phyloP scores from a whole-genome alignment of 2,113 vertebrate genomes.

The Cyanoderma ruficeps region DNA sequence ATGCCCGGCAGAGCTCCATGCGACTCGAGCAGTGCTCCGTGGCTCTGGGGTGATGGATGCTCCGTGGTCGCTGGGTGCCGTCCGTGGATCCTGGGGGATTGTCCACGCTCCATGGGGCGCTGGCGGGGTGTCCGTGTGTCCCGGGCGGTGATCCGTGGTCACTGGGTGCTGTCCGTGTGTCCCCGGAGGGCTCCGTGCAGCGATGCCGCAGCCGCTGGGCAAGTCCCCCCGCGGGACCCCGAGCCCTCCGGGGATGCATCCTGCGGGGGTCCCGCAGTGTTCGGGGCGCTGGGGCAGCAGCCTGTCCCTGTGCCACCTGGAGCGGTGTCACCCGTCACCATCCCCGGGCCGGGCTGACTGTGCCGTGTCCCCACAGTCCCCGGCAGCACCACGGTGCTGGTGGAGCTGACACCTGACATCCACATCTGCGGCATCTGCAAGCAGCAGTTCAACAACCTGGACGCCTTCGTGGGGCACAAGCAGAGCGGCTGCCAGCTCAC shows the following conservation, averaged over 20 bases:
- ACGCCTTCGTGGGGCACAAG: constrained; percentile 92
- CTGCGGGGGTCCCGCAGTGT: neutral
- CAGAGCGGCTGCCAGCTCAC: constrained; percentile 87
- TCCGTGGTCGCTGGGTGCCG: no score
- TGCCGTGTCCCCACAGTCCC: constrained; percentile 49
- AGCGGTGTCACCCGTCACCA: rapidly evolving
- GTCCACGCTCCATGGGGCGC: no score
- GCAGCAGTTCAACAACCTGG: constrained; percentile 93
- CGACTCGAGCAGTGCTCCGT: neutral
- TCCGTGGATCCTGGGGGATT: no score
- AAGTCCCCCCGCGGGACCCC: neutral
- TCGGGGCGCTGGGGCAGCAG: rapidly evolving
- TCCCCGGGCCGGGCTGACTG: neutral
- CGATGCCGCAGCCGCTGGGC: rapidly evolving
- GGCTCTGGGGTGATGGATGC: neutral
- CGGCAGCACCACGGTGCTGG: constrained; percentile 82
- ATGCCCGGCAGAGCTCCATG: rapidly evolving
- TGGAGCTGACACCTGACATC: constrained; percentile 92
- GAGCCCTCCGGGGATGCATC: no score
- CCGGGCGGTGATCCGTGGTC: no score
- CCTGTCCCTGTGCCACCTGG: rapidly evolving
- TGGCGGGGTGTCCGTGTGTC: no score
- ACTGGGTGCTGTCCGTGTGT: rapidly evolving
- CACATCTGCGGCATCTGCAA: constrained; percentile 98
- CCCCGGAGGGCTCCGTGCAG: no score